Percentiles rank a stretch among this genome's conserved stretches.
Evolutionary conservation across 2,113 vertebrate species (phyloP).

Genomic region (Podocnemis expansa): DNA sequence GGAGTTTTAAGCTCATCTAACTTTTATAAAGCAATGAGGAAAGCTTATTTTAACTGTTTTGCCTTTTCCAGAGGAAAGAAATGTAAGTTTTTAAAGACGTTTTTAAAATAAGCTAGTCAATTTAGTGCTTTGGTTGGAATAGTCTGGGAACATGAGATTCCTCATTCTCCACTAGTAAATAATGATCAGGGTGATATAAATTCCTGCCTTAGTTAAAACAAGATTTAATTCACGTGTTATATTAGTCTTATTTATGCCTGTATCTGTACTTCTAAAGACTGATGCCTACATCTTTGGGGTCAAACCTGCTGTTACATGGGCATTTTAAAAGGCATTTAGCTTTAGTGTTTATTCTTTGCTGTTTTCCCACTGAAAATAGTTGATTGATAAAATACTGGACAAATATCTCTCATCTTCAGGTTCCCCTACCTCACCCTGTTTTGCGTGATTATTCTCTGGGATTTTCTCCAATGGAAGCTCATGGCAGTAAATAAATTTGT

Average conservation of each 20-base stretch:
- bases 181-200: background rate
- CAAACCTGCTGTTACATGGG: background rate
- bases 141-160: background rate
- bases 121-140: background rate
- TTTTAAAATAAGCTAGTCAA: background rate
- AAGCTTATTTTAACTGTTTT: background rate
- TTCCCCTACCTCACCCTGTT: background rate
- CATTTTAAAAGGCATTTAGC: background rate
- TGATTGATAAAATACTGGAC: background rate
- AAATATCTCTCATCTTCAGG: background rate
- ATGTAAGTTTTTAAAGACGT: background rate
- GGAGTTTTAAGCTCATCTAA: background rate
- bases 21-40: background rate
- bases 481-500: too few species aligned
- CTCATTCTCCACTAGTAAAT: background rate
- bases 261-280: background rate
- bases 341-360: background rate
- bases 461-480: too few species aligned
- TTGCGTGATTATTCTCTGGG: background rate
- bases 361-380: background rate
- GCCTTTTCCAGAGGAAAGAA: background rate
- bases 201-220: background rate
- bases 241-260: background rate
- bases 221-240: background rate
- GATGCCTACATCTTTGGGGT: background rate